Evolutionary conservation across 1,140 invertebrate genomes (phyloP).

Genomic region (Lasaia peninsularis): DNA sequence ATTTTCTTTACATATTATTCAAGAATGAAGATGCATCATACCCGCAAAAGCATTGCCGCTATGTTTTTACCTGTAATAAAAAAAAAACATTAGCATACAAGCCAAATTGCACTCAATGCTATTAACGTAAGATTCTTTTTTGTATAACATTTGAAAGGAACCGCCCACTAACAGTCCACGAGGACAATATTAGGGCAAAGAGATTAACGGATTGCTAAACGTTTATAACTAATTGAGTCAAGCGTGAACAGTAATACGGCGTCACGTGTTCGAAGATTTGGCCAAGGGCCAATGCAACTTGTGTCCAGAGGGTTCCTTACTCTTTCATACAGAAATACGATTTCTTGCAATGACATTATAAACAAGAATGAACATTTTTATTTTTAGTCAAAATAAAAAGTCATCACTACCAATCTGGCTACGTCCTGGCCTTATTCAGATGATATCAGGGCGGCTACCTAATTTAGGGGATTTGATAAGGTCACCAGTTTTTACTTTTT

Average conservation of each 20-base stretch:
- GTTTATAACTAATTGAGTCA: conserved; percentile 15
- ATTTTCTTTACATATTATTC: not conserved
- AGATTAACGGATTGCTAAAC: conserved; percentile 31
- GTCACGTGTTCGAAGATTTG: not conserved
- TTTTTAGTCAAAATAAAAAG: too few relatives aligned
- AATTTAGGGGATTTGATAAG: too few relatives aligned
- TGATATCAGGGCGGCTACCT: too few relatives aligned
- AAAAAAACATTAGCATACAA: conserved; percentile 1
- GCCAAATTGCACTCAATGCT: not conserved
- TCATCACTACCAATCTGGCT: too few relatives aligned
- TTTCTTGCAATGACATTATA: too few relatives aligned
- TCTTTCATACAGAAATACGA: not conserved
- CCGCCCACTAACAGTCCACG: conserved; percentile 1
- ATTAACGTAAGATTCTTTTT: not conserved
- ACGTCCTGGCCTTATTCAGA: too few relatives aligned
- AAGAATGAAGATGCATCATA: not conserved
- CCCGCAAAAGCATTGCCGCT: not conserved
- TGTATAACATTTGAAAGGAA: not conserved
- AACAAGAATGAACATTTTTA: too few relatives aligned
- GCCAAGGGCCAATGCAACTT: not conserved
- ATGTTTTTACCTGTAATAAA: conserved; percentile 25
- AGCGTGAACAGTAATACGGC: not conserved
- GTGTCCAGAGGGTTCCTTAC: not conserved
- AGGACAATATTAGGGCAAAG: conserved; percentile 27
- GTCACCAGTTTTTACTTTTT: too few relatives aligned